Evolutionary conservation across 1,140 invertebrate genomes (phyloP).

Genomic region (Panagrolaimus sp.): DNA sequence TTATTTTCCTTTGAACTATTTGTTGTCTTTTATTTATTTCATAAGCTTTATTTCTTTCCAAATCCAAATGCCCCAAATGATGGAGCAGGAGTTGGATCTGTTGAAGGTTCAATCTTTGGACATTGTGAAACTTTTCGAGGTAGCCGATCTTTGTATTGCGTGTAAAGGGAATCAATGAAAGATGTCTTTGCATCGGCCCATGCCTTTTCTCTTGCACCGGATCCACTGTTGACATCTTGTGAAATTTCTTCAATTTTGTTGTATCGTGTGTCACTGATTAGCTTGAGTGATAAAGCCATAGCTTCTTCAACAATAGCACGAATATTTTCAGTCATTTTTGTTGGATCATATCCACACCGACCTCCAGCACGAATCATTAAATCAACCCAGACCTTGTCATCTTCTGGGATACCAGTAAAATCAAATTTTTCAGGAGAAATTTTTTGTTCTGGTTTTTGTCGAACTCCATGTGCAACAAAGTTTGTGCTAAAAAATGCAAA

Average conservation of each 20-base stretch:
- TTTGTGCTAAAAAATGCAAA: not conserved
- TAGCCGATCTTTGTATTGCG: not conserved
- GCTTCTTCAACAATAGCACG: conserved; percentile 56
- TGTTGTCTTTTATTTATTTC: too few relatives aligned
- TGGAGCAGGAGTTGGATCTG: not conserved
- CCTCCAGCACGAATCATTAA: conserved; percentile 42
- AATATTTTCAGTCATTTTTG: conserved; percentile 33
- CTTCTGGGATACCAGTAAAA: conserved; percentile 37
- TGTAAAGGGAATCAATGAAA: conserved; percentile 37
- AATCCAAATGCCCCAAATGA: too few relatives aligned
- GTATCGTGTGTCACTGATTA: conserved; percentile 50
- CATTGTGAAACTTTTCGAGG: conserved; percentile 13
- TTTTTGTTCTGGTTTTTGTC: conserved; percentile 38
- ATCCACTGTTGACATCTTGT: conserved; percentile 29
- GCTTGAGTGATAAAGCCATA: conserved; percentile 51
- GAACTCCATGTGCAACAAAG: conserved; percentile 35
- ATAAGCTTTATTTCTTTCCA: too few relatives aligned
- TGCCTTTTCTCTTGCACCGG: conserved; percentile 39
- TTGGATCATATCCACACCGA: conserved; percentile 47
- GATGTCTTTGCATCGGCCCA: conserved; percentile 35
- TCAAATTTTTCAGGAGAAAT: conserved; percentile 31
- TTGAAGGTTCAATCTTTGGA: not conserved
- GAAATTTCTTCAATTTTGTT: conserved; percentile 51
- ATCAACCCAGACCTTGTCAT: conserved; percentile 45
- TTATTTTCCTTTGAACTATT: too few relatives aligned